Percentiles rank a stretch among this genome's conserved stretches.
phyloP scores from a whole-genome alignment of 1,140 invertebrate genomes.

The Penaeus vannamei region DNA sequence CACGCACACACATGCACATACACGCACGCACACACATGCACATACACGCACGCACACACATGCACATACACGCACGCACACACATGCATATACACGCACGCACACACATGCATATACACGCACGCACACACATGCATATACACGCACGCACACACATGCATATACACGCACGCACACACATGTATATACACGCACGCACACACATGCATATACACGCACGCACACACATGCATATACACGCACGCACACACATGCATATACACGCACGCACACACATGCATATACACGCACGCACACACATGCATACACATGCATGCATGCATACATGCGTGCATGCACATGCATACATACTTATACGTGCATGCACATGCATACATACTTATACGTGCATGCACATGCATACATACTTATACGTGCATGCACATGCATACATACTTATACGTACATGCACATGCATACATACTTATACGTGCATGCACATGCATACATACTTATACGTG shows the following conservation, averaged over 20 bases:
- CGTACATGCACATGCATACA: neutral
- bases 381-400: neutral
- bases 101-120: neutral
- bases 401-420: neutral
- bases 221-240: neutral
- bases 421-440: neutral
- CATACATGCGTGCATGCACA: neutral
- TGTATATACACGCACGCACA: neutral
- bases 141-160: neutral
- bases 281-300: neutral
- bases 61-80: neutral
- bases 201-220: neutral
- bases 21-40: neutral
- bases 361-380: neutral
- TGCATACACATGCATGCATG: neutral
- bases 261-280: slow-evolving; percentile 4
- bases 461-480: neutral
- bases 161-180: neutral
- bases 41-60: too few species aligned
- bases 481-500: too few species aligned
- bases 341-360: neutral
- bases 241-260: neutral
- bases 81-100: neutral
- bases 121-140: neutral
- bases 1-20: neutral